These are phyloP conservation scores for Sinopyrophorus schimmeli DNA, from an alignment of 2,888 invertebrate species.

Conservation along the genomic window DNA sequence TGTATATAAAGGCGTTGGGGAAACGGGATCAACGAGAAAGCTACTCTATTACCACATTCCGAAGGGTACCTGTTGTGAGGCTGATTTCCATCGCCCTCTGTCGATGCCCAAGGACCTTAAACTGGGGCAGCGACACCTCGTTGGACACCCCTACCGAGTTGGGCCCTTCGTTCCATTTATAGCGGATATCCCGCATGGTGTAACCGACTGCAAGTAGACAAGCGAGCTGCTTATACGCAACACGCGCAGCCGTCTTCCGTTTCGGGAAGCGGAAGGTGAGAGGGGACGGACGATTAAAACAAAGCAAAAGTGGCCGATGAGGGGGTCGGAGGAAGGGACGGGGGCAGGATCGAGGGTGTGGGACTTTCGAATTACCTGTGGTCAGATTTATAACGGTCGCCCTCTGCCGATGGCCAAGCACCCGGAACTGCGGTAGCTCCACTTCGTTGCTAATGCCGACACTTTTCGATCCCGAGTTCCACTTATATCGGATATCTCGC, in stretches of 20 bases:
- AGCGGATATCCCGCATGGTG: conserved; percentile 97
- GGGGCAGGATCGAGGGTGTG: conserved; percentile 51
- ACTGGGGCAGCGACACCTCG: conserved; percentile 96
- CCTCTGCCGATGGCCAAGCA: conserved; percentile 94
- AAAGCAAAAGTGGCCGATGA: conserved; percentile 25
- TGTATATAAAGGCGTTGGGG: conserved; percentile 10
- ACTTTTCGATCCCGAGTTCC: conserved; percentile 90
- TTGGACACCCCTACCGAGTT: conserved; percentile 94
- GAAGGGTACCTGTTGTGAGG: conserved; percentile 88
- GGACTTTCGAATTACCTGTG: conserved; percentile 85
- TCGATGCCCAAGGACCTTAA: conserved; percentile 96
- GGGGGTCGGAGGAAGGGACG: conserved; percentile 43
- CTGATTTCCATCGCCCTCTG: conserved; percentile 96
- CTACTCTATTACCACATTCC: conserved; percentile 36
- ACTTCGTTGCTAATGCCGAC: conserved; percentile 95
- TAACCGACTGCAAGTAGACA: conserved; percentile 87
- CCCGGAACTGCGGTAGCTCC: conserved; percentile 95
- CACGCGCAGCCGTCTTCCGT: conserved; percentile 46
- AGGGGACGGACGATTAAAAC: conserved; percentile 31
- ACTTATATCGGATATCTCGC: conserved; percentile 96
- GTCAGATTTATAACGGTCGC: conserved; percentile 92
- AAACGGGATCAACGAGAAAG: conserved; percentile 27
- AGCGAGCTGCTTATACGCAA: conserved; percentile 45
- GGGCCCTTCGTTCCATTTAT: conserved; percentile 95
- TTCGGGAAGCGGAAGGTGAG: conserved; percentile 38